Evolutionary conservation across 1,140 invertebrate genomes (phyloP).

Genomic region (Acyrthosiphon pisum): DNA sequence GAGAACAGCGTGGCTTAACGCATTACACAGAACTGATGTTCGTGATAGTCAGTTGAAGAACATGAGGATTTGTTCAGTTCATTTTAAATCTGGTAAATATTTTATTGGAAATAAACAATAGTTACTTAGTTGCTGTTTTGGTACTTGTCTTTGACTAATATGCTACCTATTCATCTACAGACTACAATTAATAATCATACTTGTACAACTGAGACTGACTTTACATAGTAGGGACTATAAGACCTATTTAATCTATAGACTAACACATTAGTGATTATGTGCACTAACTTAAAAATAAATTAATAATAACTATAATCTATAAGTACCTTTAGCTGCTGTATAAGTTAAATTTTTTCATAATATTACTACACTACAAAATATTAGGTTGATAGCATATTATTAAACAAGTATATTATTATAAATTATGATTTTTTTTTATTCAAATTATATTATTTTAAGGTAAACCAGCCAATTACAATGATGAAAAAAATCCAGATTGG

Average conservation of each 20-base stretch:
- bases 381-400: neutral
- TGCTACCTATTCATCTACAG: neutral
- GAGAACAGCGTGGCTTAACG: neutral
- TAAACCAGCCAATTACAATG: neutral
- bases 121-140: neutral
- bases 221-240: too few relatives aligned
- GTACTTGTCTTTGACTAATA: neutral
- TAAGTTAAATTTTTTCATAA: neutral
- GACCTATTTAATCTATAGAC: too few relatives aligned
- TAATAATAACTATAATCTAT: neutral
- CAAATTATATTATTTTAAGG: neutral
- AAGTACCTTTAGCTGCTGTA: neutral
- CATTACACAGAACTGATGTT: conserved; percentile 7
- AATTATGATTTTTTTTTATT: neutral
- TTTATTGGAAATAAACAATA: neutral
- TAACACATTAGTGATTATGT: neutral
- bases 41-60: neutral
- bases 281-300: neutral
- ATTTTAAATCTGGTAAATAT: conserved; percentile 18
- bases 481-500: conserved; percentile 20
- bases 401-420: neutral
- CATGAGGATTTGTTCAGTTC: neutral
- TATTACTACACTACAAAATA: neutral
- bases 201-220: too few relatives aligned
- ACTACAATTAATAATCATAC: too few relatives aligned